phyloP scores from a whole-genome alignment of 2,888 invertebrate species.

The Toxonevra muliebris region DNA sequence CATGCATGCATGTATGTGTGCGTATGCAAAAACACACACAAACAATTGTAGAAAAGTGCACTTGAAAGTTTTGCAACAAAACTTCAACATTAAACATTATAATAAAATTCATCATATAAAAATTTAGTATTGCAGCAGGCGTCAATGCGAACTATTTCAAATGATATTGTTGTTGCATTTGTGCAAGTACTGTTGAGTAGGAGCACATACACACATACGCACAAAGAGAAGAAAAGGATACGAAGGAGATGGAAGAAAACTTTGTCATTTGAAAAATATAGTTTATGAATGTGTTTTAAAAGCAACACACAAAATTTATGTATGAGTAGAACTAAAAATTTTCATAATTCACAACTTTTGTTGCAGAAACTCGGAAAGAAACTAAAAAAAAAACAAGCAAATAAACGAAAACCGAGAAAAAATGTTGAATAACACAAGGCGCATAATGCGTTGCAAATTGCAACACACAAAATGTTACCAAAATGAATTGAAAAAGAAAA shows the following conservation, averaged over 20 bases:
- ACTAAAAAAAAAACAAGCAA: neutral
- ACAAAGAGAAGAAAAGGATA: neutral
- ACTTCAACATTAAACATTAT: constrained; percentile 43
- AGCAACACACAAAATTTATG: neutral
- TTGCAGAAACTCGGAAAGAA: neutral
- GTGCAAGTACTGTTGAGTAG: neutral
- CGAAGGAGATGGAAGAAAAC: constrained; percentile 1
- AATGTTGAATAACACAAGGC: neutral
- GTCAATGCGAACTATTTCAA: constrained; percentile 37
- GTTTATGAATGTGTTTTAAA: neutral
- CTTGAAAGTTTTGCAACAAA: constrained; percentile 32
- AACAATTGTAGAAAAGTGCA: constrained; percentile 6
- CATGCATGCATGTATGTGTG: neutral
- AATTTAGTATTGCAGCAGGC: constrained; percentile 30
- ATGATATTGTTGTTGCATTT: constrained; percentile 18
- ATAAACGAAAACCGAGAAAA: neutral
- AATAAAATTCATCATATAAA: constrained; percentile 42
- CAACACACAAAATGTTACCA: too few species aligned
- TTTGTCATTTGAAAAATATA: constrained; percentile 19
- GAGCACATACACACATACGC: constrained; percentile 7
- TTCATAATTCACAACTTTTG: constrained; percentile 4
- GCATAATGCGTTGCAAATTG: too few species aligned
- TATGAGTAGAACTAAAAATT: neutral
- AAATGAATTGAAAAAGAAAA: too few species aligned
- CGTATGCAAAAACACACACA: constrained; percentile 4